Percentiles rank a stretch among this genome's conserved stretches.
These are phyloP conservation scores for Zosterops lateralis DNA, from an alignment of 2,113 vertebrate species.

Conservation along the genomic window DNA sequence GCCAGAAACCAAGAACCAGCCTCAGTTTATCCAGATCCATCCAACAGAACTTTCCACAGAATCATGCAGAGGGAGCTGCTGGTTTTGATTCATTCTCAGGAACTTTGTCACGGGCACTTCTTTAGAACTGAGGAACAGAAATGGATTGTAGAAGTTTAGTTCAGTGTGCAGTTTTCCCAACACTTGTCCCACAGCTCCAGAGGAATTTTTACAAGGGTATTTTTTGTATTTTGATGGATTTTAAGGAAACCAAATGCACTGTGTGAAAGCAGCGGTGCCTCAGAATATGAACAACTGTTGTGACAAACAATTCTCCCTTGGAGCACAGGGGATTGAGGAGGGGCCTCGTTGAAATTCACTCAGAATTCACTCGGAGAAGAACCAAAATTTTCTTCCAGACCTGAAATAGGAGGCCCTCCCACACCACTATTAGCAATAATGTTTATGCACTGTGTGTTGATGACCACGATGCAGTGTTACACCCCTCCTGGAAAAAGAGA, in stretches of 20 bases:
- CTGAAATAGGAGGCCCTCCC: neutral
- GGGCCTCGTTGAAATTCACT: neutral
- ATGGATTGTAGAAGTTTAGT: neutral
- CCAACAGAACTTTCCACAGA: too few species aligned
- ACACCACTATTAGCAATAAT: neutral
- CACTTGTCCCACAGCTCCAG: neutral
- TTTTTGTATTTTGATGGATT: neutral
- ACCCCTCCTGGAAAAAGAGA: neutral
- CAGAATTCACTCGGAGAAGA: neutral
- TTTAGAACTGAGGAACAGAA: neutral
- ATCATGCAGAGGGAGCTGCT: too few species aligned
- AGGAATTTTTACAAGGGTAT: neutral
- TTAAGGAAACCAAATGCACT: neutral
- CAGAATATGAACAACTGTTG: neutral
- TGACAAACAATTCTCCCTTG: neutral
- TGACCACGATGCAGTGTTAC: neutral
- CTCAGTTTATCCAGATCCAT: too few species aligned
- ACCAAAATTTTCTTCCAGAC: neutral
- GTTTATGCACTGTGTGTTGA: neutral
- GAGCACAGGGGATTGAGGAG: neutral
- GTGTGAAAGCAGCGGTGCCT: neutral
- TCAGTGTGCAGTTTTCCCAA: neutral
- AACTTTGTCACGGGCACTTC: neutral
- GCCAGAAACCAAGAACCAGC: too few species aligned
- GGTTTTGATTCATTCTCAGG: too few species aligned